phyloP scores from a whole-genome alignment of 2,113 vertebrate genomes.

The Melozone crissalis region DNA sequence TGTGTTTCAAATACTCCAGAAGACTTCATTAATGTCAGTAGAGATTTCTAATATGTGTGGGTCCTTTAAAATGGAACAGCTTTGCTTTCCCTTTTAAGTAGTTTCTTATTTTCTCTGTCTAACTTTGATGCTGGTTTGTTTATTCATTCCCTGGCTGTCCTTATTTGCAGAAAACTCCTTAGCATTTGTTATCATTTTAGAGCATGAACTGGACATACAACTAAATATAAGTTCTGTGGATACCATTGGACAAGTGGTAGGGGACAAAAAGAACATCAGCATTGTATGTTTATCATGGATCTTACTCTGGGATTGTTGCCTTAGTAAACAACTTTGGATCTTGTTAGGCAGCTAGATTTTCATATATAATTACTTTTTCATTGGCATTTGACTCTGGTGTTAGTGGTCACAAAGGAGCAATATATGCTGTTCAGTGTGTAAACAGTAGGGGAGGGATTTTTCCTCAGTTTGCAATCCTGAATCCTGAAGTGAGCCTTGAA shows the following conservation, averaged over 20 bases:
- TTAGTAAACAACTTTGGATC: not conserved
- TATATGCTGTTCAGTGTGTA: not conserved
- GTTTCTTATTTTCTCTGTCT: not conserved
- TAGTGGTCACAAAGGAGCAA: not conserved
- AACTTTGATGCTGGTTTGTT: not conserved
- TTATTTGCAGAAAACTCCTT: not conserved
- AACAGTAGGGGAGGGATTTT: not conserved
- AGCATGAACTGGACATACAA: not conserved
- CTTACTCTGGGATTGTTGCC: not conserved
- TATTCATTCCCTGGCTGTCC: not conserved
- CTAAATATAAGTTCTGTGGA: not conserved
- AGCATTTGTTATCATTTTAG: not conserved
- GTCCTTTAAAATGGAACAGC: not conserved
- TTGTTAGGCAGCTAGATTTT: constrained; percentile 24
- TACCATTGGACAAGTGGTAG: not conserved
- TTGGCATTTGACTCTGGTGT: not conserved
- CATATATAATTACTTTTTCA: not conserved
- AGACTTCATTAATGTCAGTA: not conserved
- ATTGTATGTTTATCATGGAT: not conserved
- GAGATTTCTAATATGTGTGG: not conserved
- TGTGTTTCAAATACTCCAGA: not conserved
- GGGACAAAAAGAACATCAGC: not conserved
- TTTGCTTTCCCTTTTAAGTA: not conserved
- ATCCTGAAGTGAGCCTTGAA: not conserved
- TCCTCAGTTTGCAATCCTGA: not conserved